These are phyloP conservation scores for Drymodes brunneopygia DNA, from an alignment of 2,113 vertebrate species.

Conservation along the genomic window DNA sequence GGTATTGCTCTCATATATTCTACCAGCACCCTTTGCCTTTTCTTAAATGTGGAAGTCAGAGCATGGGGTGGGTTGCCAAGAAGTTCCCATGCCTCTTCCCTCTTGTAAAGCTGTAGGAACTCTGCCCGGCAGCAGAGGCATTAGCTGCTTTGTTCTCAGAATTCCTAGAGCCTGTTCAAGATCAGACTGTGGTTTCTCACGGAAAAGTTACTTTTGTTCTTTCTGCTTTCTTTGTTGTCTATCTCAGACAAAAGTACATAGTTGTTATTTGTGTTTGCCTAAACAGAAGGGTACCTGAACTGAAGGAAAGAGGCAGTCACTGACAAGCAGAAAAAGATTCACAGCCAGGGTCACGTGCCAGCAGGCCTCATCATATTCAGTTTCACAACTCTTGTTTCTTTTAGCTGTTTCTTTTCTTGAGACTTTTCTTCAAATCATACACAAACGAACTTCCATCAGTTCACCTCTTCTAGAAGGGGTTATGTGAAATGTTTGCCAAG, in stretches of 20 bases:
- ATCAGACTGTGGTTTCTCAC: background rate
- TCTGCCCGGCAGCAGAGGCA: background rate
- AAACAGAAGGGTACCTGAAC: background rate
- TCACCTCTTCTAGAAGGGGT: background rate
- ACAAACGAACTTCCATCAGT: background rate
- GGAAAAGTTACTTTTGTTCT: background rate
- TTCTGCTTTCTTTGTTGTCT: background rate
- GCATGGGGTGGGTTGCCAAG: background rate
- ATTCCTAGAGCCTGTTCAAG: background rate
- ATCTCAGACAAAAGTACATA: background rate
- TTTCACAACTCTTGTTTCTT: background rate
- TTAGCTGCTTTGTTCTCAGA: background rate
- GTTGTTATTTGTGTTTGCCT: background rate
- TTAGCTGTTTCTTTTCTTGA: background rate
- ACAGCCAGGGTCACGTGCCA: accelerated
- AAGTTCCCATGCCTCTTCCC: background rate
- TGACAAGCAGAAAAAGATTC: background rate
- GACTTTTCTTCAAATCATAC: background rate
- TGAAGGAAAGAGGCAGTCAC: background rate
- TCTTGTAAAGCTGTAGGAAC: background rate
- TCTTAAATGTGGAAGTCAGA: background rate
- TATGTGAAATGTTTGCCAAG: background rate
- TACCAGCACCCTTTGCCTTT: background rate
- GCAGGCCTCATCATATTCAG: background rate
- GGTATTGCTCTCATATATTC: background rate